Evolutionary conservation across 1,140 invertebrate genomes (phyloP).

Genomic region (Tribolium madens): DNA sequence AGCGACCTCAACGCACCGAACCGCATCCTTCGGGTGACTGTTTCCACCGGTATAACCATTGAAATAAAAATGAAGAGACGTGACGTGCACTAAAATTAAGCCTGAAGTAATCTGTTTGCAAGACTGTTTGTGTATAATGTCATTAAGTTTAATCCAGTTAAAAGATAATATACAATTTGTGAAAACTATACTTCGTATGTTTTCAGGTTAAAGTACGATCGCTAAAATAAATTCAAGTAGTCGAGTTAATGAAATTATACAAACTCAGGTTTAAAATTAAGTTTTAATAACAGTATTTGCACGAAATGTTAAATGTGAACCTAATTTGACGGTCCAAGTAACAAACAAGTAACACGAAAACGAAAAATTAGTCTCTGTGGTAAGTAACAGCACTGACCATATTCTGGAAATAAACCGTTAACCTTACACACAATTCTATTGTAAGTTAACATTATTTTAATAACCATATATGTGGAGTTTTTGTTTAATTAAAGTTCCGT

Average conservation of each 20-base stretch:
- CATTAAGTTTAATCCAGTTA: slow-evolving; percentile 41
- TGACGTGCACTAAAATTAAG: slow-evolving; percentile 42
- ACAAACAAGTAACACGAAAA: no score
- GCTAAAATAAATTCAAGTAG: slow-evolving; percentile 12
- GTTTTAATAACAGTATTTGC: not conserved
- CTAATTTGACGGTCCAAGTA: not conserved
- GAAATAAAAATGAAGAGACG: slow-evolving; percentile 41
- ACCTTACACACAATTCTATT: not conserved
- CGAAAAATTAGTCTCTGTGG: no score
- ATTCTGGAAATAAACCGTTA: not conserved
- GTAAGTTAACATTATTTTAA: not conserved
- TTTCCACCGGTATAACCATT: not conserved
- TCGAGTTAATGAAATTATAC: not conserved
- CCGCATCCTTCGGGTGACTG: slow-evolving; percentile 20
- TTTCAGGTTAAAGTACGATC: slow-evolving; percentile 26
- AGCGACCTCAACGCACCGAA: not conserved
- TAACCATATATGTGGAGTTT: no score
- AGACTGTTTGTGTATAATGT: slow-evolving; percentile 41
- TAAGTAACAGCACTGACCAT: no score
- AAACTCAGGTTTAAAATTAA: not conserved
- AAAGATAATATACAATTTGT: slow-evolving; percentile 39
- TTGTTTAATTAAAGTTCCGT: no score
- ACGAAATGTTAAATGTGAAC: not conserved
- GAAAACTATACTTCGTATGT: slow-evolving; percentile 9
- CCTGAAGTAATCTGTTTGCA: slow-evolving; percentile 33